Conservation (phyloP, 2,797 vertebrate genomes). For the Bufotes viridis region DNA sequence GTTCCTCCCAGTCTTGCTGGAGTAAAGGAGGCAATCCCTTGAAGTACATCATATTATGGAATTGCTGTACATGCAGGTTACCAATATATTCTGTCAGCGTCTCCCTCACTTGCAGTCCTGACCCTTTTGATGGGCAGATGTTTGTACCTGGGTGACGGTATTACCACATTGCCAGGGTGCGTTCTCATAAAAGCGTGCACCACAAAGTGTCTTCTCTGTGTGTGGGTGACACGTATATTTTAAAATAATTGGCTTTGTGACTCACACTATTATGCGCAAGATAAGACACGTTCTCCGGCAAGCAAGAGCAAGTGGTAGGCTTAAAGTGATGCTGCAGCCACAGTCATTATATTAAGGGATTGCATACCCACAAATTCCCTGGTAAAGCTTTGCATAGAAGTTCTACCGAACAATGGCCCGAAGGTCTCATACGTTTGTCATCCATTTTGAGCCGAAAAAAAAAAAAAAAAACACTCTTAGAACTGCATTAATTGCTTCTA, state of each 20-base stretch:
- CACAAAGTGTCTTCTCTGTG: neutral
- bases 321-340: neutral
- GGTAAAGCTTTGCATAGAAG: neutral
- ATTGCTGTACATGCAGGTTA: neutral
- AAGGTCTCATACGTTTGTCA: neutral
- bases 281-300: neutral
- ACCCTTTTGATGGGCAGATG: neutral
- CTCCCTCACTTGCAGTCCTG: neutral
- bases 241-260: neutral
- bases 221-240: neutral
- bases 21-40: neutral
- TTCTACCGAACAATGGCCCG: neutral
- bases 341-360: neutral
- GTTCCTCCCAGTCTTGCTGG: neutral
- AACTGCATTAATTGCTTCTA: too few relatives aligned
- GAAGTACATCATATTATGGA: neutral
- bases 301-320: too few relatives aligned
- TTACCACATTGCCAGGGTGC: neutral
- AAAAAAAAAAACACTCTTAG: too few relatives aligned
- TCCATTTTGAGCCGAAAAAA: too few relatives aligned
- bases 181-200: neutral
- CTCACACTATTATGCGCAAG: neutral
- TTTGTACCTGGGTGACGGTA: neutral
- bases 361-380: neutral
- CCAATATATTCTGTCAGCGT: neutral